phyloP scores from a whole-genome alignment of 2,888 invertebrate genomes.

The Teleogryllus oceanicus region DNA sequence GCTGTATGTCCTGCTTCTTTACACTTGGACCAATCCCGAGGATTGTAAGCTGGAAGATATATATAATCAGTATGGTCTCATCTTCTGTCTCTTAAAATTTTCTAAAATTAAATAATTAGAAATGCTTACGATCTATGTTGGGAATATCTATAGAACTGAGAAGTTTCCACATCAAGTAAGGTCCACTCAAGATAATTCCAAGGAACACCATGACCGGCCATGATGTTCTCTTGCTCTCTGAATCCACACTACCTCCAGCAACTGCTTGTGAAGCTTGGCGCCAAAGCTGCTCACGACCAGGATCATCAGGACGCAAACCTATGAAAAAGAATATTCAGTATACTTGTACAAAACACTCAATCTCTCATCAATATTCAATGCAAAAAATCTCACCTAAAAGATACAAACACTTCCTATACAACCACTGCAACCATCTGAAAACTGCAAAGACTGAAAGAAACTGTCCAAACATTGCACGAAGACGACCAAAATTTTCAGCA shows the following conservation, averaged over 20 bases:
- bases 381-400: slow-evolving; percentile 55
- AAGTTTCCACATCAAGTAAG: slow-evolving; percentile 85
- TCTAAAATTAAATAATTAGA: slow-evolving; percentile 36
- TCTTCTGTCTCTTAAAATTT: slow-evolving; percentile 23
- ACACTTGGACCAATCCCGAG: slow-evolving; percentile 60
- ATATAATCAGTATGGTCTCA: no score
- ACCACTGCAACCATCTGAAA: slow-evolving; percentile 73
- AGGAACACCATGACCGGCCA: slow-evolving; percentile 92
- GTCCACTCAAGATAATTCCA: slow-evolving; percentile 83
- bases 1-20: slow-evolving; percentile 59
- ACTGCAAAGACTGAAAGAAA: slow-evolving; percentile 85
- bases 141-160: slow-evolving; percentile 47
- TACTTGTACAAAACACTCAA: neutral
- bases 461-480: slow-evolving; percentile 78
- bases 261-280: slow-evolving; percentile 50
- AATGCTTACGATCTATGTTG: slow-evolving; percentile 12
- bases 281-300: slow-evolving; percentile 46
- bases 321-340: slow-evolving; percentile 24
- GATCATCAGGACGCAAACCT: slow-evolving; percentile 45
- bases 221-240: slow-evolving; percentile 50
- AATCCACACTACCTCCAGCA: slow-evolving; percentile 39
- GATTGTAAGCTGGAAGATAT: slow-evolving; percentile 56
- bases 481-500: slow-evolving; percentile 87
- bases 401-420: slow-evolving; percentile 70
- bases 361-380: neutral